phyloP scores from a whole-genome alignment of 2,888 invertebrate genomes.

The Hipparchia sbordonii region DNA sequence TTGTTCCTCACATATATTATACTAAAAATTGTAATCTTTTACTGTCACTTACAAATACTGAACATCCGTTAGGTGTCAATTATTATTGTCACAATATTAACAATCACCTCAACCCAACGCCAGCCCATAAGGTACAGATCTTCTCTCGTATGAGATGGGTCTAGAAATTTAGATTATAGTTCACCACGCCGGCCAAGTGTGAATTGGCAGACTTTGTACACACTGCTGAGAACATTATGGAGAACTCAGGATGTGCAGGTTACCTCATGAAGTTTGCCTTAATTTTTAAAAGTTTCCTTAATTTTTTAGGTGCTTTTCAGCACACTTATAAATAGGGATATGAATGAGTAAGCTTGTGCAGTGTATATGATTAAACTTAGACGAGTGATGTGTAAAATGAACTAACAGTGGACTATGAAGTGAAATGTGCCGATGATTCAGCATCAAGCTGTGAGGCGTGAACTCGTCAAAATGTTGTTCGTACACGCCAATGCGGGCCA shows the following conservation, averaged over 20 bases:
- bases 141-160: no score
- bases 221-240: no score
- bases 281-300: no score
- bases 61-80: neutral
- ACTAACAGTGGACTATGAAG: conserved; percentile 13
- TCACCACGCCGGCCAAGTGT: no score
- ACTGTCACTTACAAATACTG: neutral
- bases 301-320: neutral
- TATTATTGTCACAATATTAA: no score
- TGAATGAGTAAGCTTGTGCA: neutral
- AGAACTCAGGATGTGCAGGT: no score
- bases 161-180: no score
- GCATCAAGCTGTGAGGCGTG: conserved; percentile 43
- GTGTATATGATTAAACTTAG: neutral
- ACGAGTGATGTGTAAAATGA: conserved; percentile 17
- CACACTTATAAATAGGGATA: neutral
- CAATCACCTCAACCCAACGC: no score
- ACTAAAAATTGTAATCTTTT: neutral
- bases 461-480: conserved; percentile 55
- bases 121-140: no score
- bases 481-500: conserved; percentile 38
- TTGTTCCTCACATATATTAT: conserved; percentile 53
- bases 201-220: no score
- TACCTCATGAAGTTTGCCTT: no score
- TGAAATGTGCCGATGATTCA: conserved; percentile 49